These are phyloP conservation scores for Anguilla anguilla DNA, from an alignment of 2,797 vertebrate species.

Conservation along the genomic window DNA sequence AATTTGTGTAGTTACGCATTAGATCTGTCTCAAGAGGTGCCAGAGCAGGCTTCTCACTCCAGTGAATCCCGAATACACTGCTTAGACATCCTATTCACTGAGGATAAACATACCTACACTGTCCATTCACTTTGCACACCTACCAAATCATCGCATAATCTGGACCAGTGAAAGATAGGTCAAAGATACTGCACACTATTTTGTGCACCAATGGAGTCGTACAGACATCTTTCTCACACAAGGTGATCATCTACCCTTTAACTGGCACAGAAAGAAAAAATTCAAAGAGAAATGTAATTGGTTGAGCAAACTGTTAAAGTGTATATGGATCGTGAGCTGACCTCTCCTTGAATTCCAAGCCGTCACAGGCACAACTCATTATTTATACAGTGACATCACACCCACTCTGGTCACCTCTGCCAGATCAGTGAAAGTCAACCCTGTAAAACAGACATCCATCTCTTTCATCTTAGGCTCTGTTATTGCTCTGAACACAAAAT, in stretches of 20 bases:
- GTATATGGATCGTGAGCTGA: neutral
- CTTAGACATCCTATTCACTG: neutral
- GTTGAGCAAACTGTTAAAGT: constrained; percentile 3
- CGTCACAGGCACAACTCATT: neutral
- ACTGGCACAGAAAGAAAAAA: neutral
- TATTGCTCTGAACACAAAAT: neutral
- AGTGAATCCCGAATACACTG: too few species aligned
- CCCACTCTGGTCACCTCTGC: neutral
- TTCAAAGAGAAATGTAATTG: neutral
- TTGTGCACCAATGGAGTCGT: neutral
- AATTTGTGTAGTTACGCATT: neutral
- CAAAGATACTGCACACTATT: neutral
- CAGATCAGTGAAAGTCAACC: neutral
- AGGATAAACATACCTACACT: neutral
- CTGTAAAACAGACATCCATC: neutral
- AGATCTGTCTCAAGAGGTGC: neutral
- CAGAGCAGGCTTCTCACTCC: neutral
- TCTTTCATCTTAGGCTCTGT: neutral
- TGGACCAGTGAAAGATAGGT: neutral
- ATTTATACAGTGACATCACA: constrained; percentile 5
- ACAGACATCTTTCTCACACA: neutral
- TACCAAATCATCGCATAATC: neutral
- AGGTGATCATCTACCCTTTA: neutral
- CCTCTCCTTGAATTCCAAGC: neutral
- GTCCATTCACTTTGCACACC: neutral